phyloP scores from a whole-genome alignment of 2,797 vertebrate genomes.

The Sebastes glaucus region DNA sequence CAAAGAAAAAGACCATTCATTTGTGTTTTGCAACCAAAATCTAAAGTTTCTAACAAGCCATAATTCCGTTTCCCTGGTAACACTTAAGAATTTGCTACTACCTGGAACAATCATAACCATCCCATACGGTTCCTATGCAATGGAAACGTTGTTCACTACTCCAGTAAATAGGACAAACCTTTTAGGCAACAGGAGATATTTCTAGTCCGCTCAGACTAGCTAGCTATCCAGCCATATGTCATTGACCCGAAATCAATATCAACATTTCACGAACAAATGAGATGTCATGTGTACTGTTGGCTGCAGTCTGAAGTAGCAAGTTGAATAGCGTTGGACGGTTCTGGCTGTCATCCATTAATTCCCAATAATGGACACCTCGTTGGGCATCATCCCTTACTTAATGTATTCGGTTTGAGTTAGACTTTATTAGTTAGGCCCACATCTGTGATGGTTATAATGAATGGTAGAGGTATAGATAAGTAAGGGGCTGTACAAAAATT shows the following conservation, averaged over 20 bases:
- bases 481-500: not conserved
- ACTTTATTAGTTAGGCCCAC: fast-evolving
- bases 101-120: not conserved
- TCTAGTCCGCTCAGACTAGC: too few species aligned
- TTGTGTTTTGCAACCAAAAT: not conserved
- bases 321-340: too few species aligned
- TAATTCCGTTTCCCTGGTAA: not conserved
- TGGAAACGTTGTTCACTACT: not conserved
- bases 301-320: too few species aligned
- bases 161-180: not conserved
- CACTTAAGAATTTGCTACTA: not conserved
- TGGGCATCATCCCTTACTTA: too few species aligned
- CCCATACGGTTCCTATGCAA: not conserved
- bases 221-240: too few species aligned
- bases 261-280: too few species aligned
- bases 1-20: not conserved
- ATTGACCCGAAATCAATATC: too few species aligned
- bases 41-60: not conserved
- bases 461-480: not conserved
- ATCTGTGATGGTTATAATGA: not conserved
- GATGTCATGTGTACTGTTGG: too few species aligned
- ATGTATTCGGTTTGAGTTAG: too few species aligned
- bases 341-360: too few species aligned
- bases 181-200: not conserved
- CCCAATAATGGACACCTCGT: too few species aligned